phyloP scores from a whole-genome alignment of 2,113 vertebrate genomes.

The Odocoileus hemionus region DNA sequence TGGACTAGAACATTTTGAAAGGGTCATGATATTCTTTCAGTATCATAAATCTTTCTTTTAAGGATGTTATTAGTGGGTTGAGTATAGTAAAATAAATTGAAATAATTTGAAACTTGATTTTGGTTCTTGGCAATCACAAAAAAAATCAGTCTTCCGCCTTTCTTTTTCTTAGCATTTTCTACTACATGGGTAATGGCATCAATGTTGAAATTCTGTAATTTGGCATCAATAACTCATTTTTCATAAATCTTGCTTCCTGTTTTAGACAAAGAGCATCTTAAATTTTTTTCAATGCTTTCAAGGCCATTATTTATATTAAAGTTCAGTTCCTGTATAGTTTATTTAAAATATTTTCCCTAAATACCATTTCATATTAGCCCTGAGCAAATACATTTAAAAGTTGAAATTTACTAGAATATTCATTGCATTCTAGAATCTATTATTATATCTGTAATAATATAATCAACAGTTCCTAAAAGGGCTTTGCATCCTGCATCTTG shows the following conservation, averaged over 20 bases:
- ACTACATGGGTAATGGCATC: background rate
- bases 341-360: background rate
- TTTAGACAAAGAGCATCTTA: background rate
- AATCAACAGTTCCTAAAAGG: background rate
- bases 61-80: background rate
- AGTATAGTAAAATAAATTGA: background rate
- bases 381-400: background rate
- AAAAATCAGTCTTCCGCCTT: background rate
- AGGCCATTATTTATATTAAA: background rate
- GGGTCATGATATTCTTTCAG: background rate
- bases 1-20: background rate
- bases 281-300: background rate
- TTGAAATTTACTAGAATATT: background rate
- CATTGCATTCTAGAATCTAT: background rate
- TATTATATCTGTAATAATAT: background rate
- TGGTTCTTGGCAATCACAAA: background rate
- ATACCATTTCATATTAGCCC: background rate
- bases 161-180: constrained; percentile 13
- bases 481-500: background rate
- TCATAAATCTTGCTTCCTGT: background rate
- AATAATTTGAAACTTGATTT: background rate
- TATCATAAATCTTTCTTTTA: background rate
- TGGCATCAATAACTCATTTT: background rate
- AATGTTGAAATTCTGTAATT: background rate
- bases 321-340: background rate